These are phyloP conservation scores for Lepus townsendii DNA, from an alignment of 2,797 vertebrate species.

Conservation along the genomic window DNA sequence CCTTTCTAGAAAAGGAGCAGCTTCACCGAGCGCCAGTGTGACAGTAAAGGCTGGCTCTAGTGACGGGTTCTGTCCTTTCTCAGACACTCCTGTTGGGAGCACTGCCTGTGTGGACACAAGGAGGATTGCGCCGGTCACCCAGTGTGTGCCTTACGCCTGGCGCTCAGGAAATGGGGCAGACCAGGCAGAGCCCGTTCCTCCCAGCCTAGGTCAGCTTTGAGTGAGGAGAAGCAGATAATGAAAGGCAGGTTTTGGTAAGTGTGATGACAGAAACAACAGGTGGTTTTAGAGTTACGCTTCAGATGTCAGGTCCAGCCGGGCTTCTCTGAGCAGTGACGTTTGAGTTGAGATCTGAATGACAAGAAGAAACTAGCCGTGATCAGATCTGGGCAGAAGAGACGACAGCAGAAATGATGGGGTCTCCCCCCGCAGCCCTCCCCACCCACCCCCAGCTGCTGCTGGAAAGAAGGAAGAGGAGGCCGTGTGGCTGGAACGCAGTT, in stretches of 20 bases:
- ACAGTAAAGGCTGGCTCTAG: background rate
- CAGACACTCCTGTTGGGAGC: background rate
- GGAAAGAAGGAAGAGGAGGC: background rate
- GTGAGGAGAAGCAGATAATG: conserved; percentile 7
- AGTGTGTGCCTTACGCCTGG: background rate
- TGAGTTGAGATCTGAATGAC: conserved; percentile 20
- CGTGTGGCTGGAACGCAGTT: background rate
- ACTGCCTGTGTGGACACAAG: background rate
- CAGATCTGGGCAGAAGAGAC: background rate
- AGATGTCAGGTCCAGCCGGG: conserved; percentile 5
- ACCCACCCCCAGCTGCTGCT: background rate
- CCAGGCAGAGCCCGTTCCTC: background rate
- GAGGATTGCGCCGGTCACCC: conserved; percentile 21
- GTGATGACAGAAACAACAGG: background rate
- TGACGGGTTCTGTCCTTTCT: background rate
- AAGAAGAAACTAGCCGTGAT: background rate
- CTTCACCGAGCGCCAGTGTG: background rate
- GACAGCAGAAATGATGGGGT: background rate
- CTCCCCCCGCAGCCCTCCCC: background rate
- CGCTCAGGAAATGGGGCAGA: background rate
- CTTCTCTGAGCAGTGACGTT: conserved; percentile 33
- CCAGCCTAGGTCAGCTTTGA: background rate
- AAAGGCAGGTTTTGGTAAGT: conserved; percentile 37
- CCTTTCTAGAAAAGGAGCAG: conserved; percentile 56
- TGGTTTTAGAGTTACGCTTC: background rate